Evolutionary conservation across 2,888 invertebrate genomes (phyloP).

Genomic region (Nymphalis c-album): DNA sequence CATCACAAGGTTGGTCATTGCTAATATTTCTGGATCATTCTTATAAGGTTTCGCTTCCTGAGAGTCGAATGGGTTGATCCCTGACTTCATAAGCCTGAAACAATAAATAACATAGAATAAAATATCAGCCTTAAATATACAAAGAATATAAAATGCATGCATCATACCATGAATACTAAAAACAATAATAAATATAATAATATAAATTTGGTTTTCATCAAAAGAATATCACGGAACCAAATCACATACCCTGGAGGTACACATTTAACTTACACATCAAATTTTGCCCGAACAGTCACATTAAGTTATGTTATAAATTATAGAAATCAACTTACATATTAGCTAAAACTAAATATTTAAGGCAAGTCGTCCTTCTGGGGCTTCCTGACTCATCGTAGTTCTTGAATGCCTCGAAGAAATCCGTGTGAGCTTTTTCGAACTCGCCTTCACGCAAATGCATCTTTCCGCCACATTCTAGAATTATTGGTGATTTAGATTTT

Average conservation of each 20-base stretch:
- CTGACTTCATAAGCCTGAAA: constrained; percentile 97
- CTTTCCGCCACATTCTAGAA: constrained; percentile 97
- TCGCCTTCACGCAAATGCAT: constrained; percentile 99
- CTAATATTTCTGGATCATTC: constrained; percentile 99
- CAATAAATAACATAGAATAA: neutral
- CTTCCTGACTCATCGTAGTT: constrained; percentile 99
- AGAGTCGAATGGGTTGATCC: constrained; percentile 99
- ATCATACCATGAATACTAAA: no score
- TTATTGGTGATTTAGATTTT: neutral
- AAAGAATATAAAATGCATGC: no score
- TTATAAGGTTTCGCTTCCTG: constrained; percentile 99
- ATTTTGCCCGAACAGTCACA: no score
- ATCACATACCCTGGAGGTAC: no score
- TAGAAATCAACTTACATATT: constrained; percentile 90
- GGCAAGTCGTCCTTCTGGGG: constrained; percentile 96
- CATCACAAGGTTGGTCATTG: constrained; percentile 98
- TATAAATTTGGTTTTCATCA: no score
- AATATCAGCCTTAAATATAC: constrained; percentile 86
- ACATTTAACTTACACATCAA: no score
- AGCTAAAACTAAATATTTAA: constrained; percentile 98
- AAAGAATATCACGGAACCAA: no score
- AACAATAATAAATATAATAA: no score
- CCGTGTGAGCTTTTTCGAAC: constrained; percentile 99
- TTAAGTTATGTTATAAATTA: neutral
- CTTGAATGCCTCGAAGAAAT: constrained; percentile 99